A percentile compares a stretch with the other conserved stretches of the same genome.
Conservation (phyloP, 2,888 invertebrate genomes). For the Leptarthrus brevirostris region DNA sequence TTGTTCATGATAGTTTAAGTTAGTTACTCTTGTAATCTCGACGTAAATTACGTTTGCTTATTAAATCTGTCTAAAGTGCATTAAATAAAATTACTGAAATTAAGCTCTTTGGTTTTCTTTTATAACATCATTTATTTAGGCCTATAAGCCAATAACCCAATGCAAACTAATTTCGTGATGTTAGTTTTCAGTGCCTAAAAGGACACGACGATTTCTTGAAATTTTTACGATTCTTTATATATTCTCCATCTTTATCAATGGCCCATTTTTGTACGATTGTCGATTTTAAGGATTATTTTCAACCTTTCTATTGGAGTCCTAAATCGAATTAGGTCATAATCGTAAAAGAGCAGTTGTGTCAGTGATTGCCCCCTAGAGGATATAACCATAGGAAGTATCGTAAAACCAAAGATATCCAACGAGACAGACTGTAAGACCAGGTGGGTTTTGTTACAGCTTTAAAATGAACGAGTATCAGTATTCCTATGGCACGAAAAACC, state of each 20-base stretch:
- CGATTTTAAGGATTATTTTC: background rate
- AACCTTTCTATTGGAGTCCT: background rate
- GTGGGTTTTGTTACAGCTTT: background rate
- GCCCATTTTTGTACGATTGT: background rate
- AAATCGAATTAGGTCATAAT: background rate
- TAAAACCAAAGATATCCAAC: constrained; percentile 4
- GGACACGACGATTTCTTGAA: background rate
- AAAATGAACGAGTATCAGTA: background rate
- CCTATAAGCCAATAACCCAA: too few relatives aligned
- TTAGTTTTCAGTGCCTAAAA: too few relatives aligned
- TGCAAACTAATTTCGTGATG: too few relatives aligned
- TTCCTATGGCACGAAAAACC: background rate
- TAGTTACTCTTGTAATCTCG: too few relatives aligned
- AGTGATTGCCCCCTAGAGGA: background rate
- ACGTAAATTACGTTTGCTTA: too few relatives aligned
- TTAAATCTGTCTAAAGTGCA: too few relatives aligned
- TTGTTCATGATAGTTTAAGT: too few relatives aligned
- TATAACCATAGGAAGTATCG: background rate
- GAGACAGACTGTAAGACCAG: background rate
- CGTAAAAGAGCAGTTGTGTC: background rate
- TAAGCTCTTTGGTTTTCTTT: too few relatives aligned
- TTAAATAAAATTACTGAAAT: too few relatives aligned
- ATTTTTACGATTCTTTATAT: background rate
- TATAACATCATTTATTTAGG: too few relatives aligned
- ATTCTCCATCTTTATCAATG: background rate